Evolutionary conservation across 1,140 invertebrate species (phyloP).

Genomic region (Diorhabda elongata): DNA sequence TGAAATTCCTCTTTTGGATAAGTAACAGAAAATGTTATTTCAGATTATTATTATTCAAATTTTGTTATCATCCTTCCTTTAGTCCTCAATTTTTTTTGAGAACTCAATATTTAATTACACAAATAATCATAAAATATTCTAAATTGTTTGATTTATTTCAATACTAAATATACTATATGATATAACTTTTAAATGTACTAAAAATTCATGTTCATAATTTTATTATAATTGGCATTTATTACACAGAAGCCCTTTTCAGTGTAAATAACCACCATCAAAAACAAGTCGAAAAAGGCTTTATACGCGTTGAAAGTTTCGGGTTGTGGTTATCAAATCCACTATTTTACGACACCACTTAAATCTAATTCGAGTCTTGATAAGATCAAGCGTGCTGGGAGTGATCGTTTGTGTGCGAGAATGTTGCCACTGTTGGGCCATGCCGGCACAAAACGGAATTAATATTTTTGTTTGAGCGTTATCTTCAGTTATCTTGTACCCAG

Average conservation of each 20-base stretch:
- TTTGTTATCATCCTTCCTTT: no score
- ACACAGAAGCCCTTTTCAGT: slow-evolving; percentile 16
- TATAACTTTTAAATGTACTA: not conserved
- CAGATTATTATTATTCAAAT: no score
- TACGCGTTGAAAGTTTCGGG: slow-evolving; percentile 22
- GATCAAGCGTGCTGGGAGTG: slow-evolving; percentile 32
- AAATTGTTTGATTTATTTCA: no score
- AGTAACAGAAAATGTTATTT: no score
- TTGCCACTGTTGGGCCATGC: slow-evolving; percentile 25
- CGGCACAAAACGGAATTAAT: not conserved
- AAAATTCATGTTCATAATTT: slow-evolving; percentile 14
- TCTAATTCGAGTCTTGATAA: slow-evolving; percentile 30
- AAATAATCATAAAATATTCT: no score
- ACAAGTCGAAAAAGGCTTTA: slow-evolving; percentile 4
- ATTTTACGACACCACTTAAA: slow-evolving; percentile 35
- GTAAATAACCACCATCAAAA: not conserved
- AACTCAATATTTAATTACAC: no score
- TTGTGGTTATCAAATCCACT: slow-evolving; percentile 30
- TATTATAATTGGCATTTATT: slow-evolving; percentile 21
- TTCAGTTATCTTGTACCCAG: not conserved
- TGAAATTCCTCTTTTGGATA: no score
- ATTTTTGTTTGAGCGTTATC: not conserved
- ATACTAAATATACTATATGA: no score
- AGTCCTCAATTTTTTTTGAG: no score
- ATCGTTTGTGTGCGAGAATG: slow-evolving; percentile 32